Evolutionary conservation across 2,888 invertebrate species (phyloP), one percentile per base, ranked within the genome.

Genomic region (Notodonta dromedarius): DNA sequence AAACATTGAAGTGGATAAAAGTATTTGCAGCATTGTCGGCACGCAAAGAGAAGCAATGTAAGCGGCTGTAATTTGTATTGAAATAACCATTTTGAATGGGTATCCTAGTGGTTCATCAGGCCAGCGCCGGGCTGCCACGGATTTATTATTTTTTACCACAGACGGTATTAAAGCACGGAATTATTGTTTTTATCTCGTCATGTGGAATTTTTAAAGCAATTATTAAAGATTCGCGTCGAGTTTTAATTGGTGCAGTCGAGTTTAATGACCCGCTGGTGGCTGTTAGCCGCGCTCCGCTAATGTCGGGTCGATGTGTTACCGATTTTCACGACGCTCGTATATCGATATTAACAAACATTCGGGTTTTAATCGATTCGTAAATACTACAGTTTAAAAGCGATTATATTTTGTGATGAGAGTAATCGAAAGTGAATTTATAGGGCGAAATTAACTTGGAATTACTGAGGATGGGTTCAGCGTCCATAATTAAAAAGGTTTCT

Each of bases 61-160:
- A 92, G 92, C 90, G 89, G 88, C 90, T 85, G 91, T 90, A 91
- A 93, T 93, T 93, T 92, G 91, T 92, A 93, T 93, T 89, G 90
- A 89, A 93, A 92, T 93, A 93, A 89, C 89, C 87, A 87, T 88
- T 86, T 83, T 87, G 92, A 89, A 89, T 88, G 90, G 81, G 87
- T 89, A 91, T 91, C 88, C 88, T 86, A 85, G 88, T 90, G 88
- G 92, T 91, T 90, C 90, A 91, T 91, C 89, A 86, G 82, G 73
- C 85, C 78, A 81, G 72, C 79, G 75, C 81, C 83, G 39, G 16
- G 14, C 44, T 44, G 16, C 76, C 81, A 79, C 82, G 78, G 91
- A 92, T 93, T 92, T 93, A 91, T 93, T 91, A 91, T 93, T 92
- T 92, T 91, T 92, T 91, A 86, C 89, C 78, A 77, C 78, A 84